Evolutionary conservation across 2,113 vertebrate species (phyloP).

Genomic region (Poicephalus meyeri): DNA sequence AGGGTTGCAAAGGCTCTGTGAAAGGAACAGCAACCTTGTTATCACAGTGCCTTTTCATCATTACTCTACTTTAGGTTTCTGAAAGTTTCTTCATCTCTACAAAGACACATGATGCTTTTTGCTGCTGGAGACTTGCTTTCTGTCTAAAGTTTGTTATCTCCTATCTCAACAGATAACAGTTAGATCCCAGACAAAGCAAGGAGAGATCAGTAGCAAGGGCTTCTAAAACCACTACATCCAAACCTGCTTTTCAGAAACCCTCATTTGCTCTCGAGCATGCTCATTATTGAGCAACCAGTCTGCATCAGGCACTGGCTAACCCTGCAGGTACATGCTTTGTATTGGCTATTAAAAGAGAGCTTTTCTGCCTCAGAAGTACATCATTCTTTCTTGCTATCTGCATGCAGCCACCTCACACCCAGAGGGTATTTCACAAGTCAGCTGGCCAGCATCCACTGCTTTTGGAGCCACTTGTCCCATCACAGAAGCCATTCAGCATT

Average conservation of each 20-base stretch:
- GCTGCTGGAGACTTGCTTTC: not conserved
- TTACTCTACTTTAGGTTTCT: not conserved
- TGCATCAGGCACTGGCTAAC: not conserved
- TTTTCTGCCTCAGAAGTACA: not conserved
- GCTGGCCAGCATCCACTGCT: not conserved
- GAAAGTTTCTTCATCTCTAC: not conserved
- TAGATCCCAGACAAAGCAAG: too few relatives aligned
- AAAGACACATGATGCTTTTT: not conserved
- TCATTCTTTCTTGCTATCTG: not conserved
- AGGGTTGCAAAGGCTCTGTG: not conserved
- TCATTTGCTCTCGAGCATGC: not conserved
- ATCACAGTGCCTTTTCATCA: not conserved
- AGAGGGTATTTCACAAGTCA: not conserved
- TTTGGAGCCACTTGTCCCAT: not conserved
- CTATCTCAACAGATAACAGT: too few relatives aligned
- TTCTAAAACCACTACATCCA: not conserved
- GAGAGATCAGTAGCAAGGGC: not conserved
- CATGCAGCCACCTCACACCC: not conserved
- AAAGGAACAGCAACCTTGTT: not conserved
- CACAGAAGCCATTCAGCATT: rapidly evolving
- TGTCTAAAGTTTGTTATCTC: too few relatives aligned
- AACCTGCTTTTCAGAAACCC: not conserved
- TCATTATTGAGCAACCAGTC: not conserved
- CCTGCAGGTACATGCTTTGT: not conserved
- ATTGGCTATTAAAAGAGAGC: not conserved